These are phyloP conservation scores for Scomberomorus guttatus DNA, from an alignment of 2,797 vertebrate genomes.

Conservation along the genomic window DNA sequence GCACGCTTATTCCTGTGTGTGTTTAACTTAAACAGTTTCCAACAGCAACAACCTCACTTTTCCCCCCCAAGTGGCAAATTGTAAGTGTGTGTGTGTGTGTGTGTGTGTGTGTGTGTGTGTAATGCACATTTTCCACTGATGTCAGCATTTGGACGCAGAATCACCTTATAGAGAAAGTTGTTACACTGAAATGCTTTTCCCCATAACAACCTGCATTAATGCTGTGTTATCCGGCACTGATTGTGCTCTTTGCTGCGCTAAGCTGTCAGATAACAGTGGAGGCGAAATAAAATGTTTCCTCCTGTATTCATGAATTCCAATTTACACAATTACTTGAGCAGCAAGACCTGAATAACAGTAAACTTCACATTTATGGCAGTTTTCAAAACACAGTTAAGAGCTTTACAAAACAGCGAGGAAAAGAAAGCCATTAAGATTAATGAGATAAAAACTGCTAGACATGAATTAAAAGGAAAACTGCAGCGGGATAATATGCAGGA, in stretches of 20 bases:
- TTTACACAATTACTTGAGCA: slow-evolving; percentile 57
- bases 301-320: slow-evolving; percentile 62
- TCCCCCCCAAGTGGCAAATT: slow-evolving; percentile 49
- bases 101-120: slow-evolving; percentile 33
- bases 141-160: slow-evolving; percentile 69
- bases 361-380: slow-evolving; percentile 45
- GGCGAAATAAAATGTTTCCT: slow-evolving; percentile 57
- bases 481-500: slow-evolving; percentile 40
- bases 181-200: slow-evolving; percentile 39
- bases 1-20: slow-evolving; percentile 10
- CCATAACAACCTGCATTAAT: slow-evolving; percentile 49
- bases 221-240: slow-evolving; percentile 46
- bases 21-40: slow-evolving; percentile 67
- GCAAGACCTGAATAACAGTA: slow-evolving; percentile 47
- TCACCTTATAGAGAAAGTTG: slow-evolving; percentile 64
- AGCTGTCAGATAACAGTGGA: slow-evolving; percentile 58
- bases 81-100: slow-evolving; percentile 13
- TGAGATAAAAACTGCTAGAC: slow-evolving; percentile 47
- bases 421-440: slow-evolving; percentile 57
- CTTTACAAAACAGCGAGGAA: slow-evolving; percentile 46
- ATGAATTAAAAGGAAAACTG: slow-evolving; percentile 52
- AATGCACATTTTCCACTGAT: slow-evolving; percentile 74
- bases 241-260: slow-evolving; percentile 57
- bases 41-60: slow-evolving; percentile 63
- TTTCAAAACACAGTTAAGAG: slow-evolving; percentile 56